These are phyloP conservation scores for Haliclona indistincta DNA, from an alignment of 37 sponge, comb jelly and placozoan genomes.

Conservation along the genomic window DNA sequence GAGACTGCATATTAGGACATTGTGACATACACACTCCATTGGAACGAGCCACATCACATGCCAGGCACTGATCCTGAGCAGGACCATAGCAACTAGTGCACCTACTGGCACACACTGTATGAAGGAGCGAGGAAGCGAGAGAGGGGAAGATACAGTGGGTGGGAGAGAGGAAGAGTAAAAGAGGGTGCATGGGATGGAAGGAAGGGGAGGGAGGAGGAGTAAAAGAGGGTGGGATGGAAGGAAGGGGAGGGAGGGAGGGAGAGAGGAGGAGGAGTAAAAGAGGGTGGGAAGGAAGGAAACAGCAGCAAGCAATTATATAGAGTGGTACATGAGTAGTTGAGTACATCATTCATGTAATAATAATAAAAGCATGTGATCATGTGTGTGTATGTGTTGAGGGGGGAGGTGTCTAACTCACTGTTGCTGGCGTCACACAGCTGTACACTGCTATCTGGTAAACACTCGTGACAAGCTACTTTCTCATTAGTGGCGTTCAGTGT, in stretches of 20 bases:
- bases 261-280: neutral
- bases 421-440: too few relatives aligned
- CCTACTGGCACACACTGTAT: neutral
- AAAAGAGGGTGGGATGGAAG: neutral
- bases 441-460: too few relatives aligned
- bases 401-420: too few relatives aligned
- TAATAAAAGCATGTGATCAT: too few relatives aligned
- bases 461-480: too few relatives aligned
- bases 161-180: neutral
- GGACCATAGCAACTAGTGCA: neutral
- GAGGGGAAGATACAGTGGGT: neutral
- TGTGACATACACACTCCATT: neutral
- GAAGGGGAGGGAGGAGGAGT: neutral
- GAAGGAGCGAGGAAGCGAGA: neutral
- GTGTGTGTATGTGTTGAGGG: too few relatives aligned
- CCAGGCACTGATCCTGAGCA: neutral
- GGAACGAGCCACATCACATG: neutral
- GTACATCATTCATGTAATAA: too few relatives aligned
- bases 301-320: neutral
- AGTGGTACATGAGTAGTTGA: too few relatives aligned
- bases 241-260: neutral
- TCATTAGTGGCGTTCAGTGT: too few relatives aligned
- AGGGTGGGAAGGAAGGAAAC: neutral
- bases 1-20: neutral
- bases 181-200: neutral